phyloP scores from a whole-genome alignment of 2,888 invertebrate species.

The Lacanobia oleracea region DNA sequence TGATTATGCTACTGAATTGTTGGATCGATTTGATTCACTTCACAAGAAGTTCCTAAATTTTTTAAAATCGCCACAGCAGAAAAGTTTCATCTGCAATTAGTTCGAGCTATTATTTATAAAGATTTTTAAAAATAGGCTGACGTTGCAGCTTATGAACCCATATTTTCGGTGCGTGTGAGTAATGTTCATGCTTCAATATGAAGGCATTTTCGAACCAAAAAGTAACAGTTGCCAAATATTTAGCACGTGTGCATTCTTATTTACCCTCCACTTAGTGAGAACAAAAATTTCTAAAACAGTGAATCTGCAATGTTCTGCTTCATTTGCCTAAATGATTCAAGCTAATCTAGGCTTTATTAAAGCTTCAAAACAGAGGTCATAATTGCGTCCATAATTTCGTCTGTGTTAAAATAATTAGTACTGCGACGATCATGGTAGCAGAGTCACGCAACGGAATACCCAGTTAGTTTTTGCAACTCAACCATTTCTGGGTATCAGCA shows the following conservation, averaged over 20 bases:
- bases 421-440: slow-evolving; percentile 36
- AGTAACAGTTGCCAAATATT: slow-evolving; percentile 45
- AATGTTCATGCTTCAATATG: slow-evolving; percentile 10
- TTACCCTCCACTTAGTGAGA: slow-evolving; percentile 35
- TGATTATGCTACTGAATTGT: background rate
- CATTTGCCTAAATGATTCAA: background rate
- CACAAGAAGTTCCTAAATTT: background rate
- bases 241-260: slow-evolving; percentile 42
- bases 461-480: slow-evolving; percentile 58
- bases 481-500: slow-evolving; percentile 59
- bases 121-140: background rate
- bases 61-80: background rate
- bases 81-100: background rate
- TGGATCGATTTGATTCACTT: background rate
- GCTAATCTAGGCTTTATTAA: background rate
- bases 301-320: slow-evolving; percentile 17
- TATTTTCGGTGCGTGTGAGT: slow-evolving; percentile 14
- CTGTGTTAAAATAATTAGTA: slow-evolving; percentile 33
- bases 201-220: slow-evolving; percentile 36
- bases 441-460: slow-evolving; percentile 62
- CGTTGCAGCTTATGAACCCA: background rate
- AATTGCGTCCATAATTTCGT: slow-evolving; percentile 55
- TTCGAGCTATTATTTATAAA: background rate
- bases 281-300: slow-evolving; percentile 39
- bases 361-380: slow-evolving; percentile 21